These are phyloP conservation scores for Dunckerocampus dactyliophorus DNA, from an alignment of 2,113 vertebrate species.

Conservation along the genomic window DNA sequence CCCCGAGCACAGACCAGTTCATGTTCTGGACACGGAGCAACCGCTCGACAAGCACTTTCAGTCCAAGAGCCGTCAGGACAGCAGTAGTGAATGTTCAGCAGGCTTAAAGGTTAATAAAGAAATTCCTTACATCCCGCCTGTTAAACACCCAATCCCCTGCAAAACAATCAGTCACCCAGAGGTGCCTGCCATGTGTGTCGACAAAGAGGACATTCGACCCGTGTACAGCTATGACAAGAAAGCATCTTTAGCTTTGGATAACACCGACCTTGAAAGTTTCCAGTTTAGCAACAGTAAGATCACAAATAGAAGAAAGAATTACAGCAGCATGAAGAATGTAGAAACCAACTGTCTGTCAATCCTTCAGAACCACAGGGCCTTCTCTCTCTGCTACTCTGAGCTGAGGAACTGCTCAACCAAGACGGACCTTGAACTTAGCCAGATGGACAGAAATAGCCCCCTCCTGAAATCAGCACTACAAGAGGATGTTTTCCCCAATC, in stretches of 20 bases:
- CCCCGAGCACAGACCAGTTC: constrained; percentile 84
- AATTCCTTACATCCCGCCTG: constrained; percentile 79
- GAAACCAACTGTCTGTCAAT: constrained; percentile 79
- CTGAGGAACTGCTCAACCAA: constrained; percentile 80
- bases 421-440: constrained; percentile 76
- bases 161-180: constrained; percentile 77
- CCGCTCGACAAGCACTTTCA: constrained; percentile 82
- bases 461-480: constrained; percentile 53
- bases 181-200: constrained; percentile 76
- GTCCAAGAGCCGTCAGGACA: constrained; percentile 76
- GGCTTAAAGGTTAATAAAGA: constrained; percentile 85
- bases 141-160: constrained; percentile 84
- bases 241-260: constrained; percentile 65
- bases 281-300: constrained; percentile 80
- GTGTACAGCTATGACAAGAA: constrained; percentile 81
- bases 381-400: constrained; percentile 78
- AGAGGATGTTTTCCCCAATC: constrained; percentile 45
- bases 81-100: constrained; percentile 79
- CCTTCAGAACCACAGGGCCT: constrained; percentile 79
- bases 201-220: constrained; percentile 76
- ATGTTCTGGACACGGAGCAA: constrained; percentile 81
- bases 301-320: constrained; percentile 81
- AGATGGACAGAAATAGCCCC: constrained; percentile 73
- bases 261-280: constrained; percentile 79
- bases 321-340: constrained; percentile 83